phyloP scores from a whole-genome alignment of 2,797 vertebrate genomes.

The Malacoraja senta region DNA sequence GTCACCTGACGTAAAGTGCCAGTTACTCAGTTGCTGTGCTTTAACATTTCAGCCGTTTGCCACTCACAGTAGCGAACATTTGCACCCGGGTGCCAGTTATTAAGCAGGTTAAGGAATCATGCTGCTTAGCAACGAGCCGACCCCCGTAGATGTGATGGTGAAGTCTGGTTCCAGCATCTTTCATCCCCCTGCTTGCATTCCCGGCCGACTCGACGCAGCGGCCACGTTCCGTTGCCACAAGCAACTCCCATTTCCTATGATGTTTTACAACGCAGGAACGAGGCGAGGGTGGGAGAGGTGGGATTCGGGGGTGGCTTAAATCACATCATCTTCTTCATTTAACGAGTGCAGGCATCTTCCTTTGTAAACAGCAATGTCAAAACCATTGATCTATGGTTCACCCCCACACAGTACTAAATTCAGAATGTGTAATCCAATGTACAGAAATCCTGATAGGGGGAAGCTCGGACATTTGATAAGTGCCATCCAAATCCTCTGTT shows the following conservation, averaged over 20 bases:
- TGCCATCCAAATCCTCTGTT: not conserved
- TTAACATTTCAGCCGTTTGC: not conserved
- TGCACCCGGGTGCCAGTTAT: not conserved
- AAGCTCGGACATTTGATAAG: not conserved
- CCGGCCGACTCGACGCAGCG: not conserved
- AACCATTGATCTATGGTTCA: not conserved
- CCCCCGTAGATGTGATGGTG: not conserved
- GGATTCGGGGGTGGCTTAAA: not conserved
- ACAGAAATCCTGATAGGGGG: not conserved
- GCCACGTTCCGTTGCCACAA: not conserved
- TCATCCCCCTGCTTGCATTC: not conserved
- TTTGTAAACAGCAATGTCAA: not conserved
- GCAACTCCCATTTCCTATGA: not conserved
- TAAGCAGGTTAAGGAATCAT: not conserved
- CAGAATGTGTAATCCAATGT: not conserved
- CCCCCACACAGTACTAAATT: not conserved
- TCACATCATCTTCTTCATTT: not conserved
- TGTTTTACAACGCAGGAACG: not conserved
- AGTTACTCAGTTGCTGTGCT: not conserved
- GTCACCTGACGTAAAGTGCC: not conserved
- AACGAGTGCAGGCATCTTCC: slow-evolving; percentile 1
- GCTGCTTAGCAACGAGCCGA: not conserved
- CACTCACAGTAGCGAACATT: not conserved
- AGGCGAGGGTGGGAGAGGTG: not conserved
- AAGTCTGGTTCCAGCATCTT: not conserved